Percentiles rank a stretch among this genome's conserved stretches.
Evolutionary conservation across 2,113 vertebrate species (phyloP).

Genomic region (Isurus oxyrinchus): DNA sequence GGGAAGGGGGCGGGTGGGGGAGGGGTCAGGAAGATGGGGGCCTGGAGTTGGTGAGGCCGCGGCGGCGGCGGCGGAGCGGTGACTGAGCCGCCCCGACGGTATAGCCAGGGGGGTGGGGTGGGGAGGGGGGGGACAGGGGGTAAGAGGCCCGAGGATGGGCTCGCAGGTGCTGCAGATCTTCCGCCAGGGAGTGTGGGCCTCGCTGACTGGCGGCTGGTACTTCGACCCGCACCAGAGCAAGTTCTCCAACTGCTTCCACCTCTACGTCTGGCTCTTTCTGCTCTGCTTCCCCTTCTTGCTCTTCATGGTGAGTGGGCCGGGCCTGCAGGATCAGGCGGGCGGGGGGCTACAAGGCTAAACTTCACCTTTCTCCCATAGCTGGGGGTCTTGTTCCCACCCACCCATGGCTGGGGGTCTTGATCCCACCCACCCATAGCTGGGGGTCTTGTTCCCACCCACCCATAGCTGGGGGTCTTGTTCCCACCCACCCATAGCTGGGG

Average conservation of each 20-base stretch:
- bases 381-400: too few relatives aligned
- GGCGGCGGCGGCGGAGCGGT: neutral
- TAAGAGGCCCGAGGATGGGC: slow-evolving; percentile 46
- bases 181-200: slow-evolving; percentile 84
- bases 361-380: too few relatives aligned
- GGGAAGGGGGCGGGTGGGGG: neutral
- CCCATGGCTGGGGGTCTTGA: too few relatives aligned
- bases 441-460: too few relatives aligned
- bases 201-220: slow-evolving; percentile 83
- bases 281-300: slow-evolving; percentile 77
- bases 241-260: slow-evolving; percentile 86
- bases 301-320: slow-evolving; percentile 71
- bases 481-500: too few relatives aligned
- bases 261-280: slow-evolving; percentile 84
- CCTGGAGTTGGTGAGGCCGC: slow-evolving; percentile 11
- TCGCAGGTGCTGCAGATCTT: slow-evolving; percentile 81
- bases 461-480: too few relatives aligned
- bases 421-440: too few relatives aligned
- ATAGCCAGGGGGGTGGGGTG: neutral
- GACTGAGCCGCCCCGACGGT: neutral
- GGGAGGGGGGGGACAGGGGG: neutral
- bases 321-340: too few relatives aligned
- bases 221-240: slow-evolving; percentile 89
- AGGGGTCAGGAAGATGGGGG: neutral
- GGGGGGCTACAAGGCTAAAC: too few relatives aligned